phyloP scores from a whole-genome alignment of 2,113 vertebrate genomes.

The Crotalus helleri region DNA sequence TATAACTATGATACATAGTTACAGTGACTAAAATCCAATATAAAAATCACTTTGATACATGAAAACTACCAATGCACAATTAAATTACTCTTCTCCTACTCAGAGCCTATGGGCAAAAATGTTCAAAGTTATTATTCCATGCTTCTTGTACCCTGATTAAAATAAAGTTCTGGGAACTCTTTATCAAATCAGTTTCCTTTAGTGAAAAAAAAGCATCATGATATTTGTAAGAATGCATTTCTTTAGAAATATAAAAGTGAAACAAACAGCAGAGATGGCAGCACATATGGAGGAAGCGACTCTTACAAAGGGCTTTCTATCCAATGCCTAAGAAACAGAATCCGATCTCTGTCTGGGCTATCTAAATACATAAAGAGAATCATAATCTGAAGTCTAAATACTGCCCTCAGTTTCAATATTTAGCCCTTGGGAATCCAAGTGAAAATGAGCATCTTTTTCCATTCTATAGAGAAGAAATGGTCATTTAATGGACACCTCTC shows the following conservation, averaged over 20 bases:
- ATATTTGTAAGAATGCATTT: neutral
- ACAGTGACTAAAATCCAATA: neutral
- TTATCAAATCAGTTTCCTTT: neutral
- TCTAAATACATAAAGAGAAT: neutral
- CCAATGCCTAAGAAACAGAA: neutral
- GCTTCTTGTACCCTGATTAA: neutral
- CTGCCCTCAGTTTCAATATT: neutral
- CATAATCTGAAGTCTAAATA: neutral
- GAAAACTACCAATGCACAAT: neutral
- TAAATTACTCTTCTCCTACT: neutral
- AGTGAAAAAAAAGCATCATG: neutral
- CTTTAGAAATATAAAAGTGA: neutral
- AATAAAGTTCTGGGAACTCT: neutral
- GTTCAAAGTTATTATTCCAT: neutral
- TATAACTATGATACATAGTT: neutral
- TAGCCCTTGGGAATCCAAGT: neutral
- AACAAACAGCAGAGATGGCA: neutral
- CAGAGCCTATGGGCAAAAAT: neutral
- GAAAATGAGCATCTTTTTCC: neutral
- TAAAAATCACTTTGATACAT: neutral
- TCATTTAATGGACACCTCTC: neutral
- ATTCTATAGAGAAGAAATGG: neutral
- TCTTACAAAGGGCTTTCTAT: neutral
- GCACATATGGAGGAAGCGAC: neutral
- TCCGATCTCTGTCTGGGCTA: neutral